These are phyloP conservation scores for Leuciscus idus DNA, from an alignment of 2,113 vertebrate genomes.

Conservation along the genomic window DNA sequence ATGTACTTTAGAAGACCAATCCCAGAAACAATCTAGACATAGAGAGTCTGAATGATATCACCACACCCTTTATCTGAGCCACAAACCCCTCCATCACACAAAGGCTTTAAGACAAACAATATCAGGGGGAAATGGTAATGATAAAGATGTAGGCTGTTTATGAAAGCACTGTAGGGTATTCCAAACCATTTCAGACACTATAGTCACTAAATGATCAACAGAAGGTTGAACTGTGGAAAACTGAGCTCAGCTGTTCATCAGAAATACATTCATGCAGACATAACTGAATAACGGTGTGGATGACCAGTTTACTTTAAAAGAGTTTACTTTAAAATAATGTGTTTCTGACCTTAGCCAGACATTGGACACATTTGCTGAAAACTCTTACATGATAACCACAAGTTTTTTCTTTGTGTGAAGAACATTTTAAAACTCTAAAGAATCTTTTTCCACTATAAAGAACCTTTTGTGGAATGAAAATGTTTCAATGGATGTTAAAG, in stretches of 20 bases:
- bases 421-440: too few species aligned
- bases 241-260: not conserved
- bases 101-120: not conserved
- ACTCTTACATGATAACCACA: not conserved
- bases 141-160: not conserved
- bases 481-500: too few species aligned
- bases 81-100: slow-evolving; percentile 20
- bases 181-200: not conserved
- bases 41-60: slow-evolving; percentile 3
- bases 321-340: not conserved
- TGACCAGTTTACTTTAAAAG: not conserved
- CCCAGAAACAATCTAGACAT: not conserved
- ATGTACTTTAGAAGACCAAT: not conserved
- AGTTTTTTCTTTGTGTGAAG: too few species aligned
- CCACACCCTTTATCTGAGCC: slow-evolving; percentile 15
- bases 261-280: not conserved
- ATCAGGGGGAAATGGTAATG: not conserved
- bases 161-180: too few species aligned
- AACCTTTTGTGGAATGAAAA: too few species aligned
- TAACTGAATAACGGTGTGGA: not conserved
- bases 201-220: not conserved
- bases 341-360: not conserved
- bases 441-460: too few species aligned
- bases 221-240: not conserved
- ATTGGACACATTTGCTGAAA: not conserved